A percentile compares a stretch with the other conserved stretches of the same genome.
Evolutionary conservation across 2,888 invertebrate genomes (phyloP).

Genomic region (Drosophila quinaria): DNA sequence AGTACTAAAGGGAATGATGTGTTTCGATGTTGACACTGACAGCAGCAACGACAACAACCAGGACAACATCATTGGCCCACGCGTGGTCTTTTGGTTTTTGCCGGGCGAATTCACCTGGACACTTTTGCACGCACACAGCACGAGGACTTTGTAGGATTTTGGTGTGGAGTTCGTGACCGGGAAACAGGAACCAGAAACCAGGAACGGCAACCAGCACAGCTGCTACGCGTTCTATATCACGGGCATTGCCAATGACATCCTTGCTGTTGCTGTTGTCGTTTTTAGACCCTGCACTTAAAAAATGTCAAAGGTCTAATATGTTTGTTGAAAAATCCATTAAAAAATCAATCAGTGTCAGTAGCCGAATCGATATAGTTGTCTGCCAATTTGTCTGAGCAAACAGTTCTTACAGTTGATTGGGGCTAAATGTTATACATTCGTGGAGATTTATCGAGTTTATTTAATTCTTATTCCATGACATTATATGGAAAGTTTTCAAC

Average conservation of each 20-base stretch:
- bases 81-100: constrained; percentile 36
- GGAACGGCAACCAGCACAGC: constrained; percentile 13
- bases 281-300: not conserved
- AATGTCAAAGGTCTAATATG: not conserved
- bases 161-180: constrained; percentile 61
- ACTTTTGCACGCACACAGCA: constrained; percentile 64
- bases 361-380: no score
- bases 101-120: constrained; percentile 38
- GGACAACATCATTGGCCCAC: constrained; percentile 42
- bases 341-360: no score
- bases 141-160: constrained; percentile 72
- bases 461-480: not conserved
- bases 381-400: not conserved
- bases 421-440: not conserved
- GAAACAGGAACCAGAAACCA: constrained; percentile 17
- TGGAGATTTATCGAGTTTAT: no score
- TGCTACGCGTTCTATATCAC: constrained; percentile 29
- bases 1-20: constrained; percentile 13
- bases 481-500: no score
- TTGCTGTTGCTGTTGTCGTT: constrained; percentile 8
- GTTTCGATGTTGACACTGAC: constrained; percentile 54
- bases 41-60: constrained; percentile 4
- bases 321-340: no score
- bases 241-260: constrained; percentile 42
- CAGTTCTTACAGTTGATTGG: not conserved